Evolutionary conservation across 2,888 invertebrate genomes (phyloP).

Genomic region (Endotricha flammealis): DNA sequence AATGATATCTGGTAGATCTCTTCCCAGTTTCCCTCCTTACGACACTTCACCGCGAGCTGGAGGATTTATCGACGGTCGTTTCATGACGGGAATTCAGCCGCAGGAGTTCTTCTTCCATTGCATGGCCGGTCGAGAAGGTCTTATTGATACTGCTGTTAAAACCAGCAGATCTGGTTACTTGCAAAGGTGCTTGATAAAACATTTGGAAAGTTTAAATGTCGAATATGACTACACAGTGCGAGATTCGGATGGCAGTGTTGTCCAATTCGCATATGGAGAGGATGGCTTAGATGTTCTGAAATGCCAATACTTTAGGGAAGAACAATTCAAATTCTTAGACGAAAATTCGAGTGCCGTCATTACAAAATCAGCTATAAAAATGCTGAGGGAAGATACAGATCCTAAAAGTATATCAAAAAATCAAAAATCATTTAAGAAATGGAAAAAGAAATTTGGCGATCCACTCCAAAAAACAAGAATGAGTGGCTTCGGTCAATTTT

Average conservation of each 20-base stretch:
- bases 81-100: slow-evolving; percentile 98
- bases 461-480: slow-evolving; percentile 59
- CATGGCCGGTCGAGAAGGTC: slow-evolving; percentile 99
- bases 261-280: slow-evolving; percentile 97
- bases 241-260: slow-evolving; percentile 94
- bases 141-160: slow-evolving; percentile 99
- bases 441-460: slow-evolving; percentile 78
- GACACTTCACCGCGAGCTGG: slow-evolving; percentile 95
- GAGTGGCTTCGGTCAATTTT: slow-evolving; percentile 81
- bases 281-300: slow-evolving; percentile 94
- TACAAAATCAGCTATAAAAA: slow-evolving; percentile 74
- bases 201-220: slow-evolving; percentile 96
- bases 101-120: slow-evolving; percentile 99
- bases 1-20: slow-evolving; percentile 93
- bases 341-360: slow-evolving; percentile 85
- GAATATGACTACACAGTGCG: slow-evolving; percentile 97
- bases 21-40: slow-evolving; percentile 94
- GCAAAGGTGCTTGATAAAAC: slow-evolving; percentile 97
- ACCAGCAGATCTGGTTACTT: slow-evolving; percentile 99
- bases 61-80: slow-evolving; percentile 97
- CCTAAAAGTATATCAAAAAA: slow-evolving; percentile 71
- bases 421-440: slow-evolving; percentile 79
- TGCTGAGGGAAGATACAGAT: slow-evolving; percentile 77
- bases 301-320: slow-evolving; percentile 87
- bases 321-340: slow-evolving; percentile 88